A percentile compares a stretch with the other conserved stretches of the same genome.
Evolutionary conservation across 2,888 invertebrate genomes (phyloP).

Genomic region (Polymixis lichenea): DNA sequence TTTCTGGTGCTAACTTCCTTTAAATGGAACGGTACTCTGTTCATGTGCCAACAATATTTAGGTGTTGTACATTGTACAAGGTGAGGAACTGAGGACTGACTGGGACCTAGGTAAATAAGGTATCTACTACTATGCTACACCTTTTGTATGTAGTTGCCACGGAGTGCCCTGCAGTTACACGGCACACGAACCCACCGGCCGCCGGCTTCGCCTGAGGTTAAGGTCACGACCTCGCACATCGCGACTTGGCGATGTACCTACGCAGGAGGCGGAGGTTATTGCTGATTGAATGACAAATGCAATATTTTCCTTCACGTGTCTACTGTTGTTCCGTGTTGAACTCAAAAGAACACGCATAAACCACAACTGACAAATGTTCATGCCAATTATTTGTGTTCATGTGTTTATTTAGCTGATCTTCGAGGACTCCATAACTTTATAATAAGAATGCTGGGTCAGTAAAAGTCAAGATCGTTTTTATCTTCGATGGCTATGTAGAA

Average conservation of each 20-base stretch:
- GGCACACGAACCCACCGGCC: not conserved
- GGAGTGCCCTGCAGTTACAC: not conserved
- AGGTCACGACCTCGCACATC: slow-evolving; percentile 17
- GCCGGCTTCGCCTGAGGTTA: not conserved
- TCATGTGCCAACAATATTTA: not conserved
- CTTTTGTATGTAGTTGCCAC: not conserved
- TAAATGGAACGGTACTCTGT: not conserved
- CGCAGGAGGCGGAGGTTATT: slow-evolving; percentile 2
- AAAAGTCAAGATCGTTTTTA: not conserved
- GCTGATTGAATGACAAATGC: not conserved
- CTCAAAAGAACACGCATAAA: not conserved
- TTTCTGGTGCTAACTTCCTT: not conserved
- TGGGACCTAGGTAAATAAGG: no score
- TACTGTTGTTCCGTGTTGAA: not conserved
- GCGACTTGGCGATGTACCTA: not conserved
- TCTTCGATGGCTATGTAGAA: not conserved
- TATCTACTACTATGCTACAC: not conserved
- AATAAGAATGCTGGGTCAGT: not conserved
- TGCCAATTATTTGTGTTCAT: not conserved
- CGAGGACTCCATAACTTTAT: not conserved
- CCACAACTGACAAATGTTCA: not conserved
- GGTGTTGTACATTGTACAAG: not conserved
- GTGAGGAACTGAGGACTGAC: slow-evolving; percentile 1
- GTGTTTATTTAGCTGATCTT: not conserved
- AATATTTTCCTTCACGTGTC: slow-evolving; percentile 2